Evolutionary conservation across 2,113 vertebrate species (phyloP).

Genomic region (Tursiops truncatus): DNA sequence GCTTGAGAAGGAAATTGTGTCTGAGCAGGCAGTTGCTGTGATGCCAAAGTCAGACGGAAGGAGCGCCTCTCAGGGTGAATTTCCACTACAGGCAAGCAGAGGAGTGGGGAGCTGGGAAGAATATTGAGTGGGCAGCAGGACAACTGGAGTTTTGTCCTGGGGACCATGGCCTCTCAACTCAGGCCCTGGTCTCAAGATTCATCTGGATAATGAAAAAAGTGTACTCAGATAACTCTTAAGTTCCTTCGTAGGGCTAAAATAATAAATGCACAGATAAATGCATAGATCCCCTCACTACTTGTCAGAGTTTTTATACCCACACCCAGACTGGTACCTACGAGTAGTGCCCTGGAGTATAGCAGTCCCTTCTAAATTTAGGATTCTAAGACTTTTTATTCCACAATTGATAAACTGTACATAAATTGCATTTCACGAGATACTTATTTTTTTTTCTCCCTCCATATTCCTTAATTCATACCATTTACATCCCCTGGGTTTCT

Average conservation of each 20-base stretch:
- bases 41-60: neutral
- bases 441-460: neutral
- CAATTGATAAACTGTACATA: neutral
- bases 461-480: neutral
- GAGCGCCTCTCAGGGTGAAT: neutral
- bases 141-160: neutral
- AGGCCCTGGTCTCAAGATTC: neutral
- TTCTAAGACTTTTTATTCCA: neutral
- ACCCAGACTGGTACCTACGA: neutral
- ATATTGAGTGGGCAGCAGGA: neutral
- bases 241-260: neutral
- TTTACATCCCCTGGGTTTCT: neutral
- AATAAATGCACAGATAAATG: neutral
- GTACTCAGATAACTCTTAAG: neutral
- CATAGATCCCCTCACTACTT: neutral
- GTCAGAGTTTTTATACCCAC: neutral
- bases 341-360: fast-evolving
- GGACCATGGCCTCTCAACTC: neutral
- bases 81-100: neutral
- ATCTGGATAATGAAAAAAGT: neutral
- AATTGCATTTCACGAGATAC: neutral
- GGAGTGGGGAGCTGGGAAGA: neutral
- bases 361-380: neutral
- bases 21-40: neutral
- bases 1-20: conserved; percentile 55